Evolutionary conservation across 1,140 invertebrate species (phyloP), one percentile per base, ranked within the genome.

Genomic region (Ceratosolen solmsi): DNA sequence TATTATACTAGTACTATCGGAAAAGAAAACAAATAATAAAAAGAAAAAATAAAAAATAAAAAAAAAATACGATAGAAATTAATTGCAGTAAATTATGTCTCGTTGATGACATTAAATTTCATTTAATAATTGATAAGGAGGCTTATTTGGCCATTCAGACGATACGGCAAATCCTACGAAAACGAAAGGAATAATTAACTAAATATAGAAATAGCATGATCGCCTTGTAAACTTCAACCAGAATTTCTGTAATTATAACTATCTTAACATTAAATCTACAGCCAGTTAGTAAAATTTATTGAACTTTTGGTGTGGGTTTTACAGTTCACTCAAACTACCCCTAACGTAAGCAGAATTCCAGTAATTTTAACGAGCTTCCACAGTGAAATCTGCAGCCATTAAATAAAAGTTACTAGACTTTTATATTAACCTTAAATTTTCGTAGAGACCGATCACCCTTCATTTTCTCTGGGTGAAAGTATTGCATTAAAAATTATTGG

Each of bases 181-280:
- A 58, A 49, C 22, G 4, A 58, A 36, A n/a, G 1, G 27, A 56
- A 36, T n/a, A 58, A 76, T 41, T 30, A 76, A 63, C 22, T 15
- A 20, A 76, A 60, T 76, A 60, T 41, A 76, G 0, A 30, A 20
- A 20, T 15, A 36, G 54, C 33, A 63, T 15, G 11, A 36, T 56
- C 51, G 51, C 5, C n/a, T 30, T 74, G 54, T 74, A 58, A 58
- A 74, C 30, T n/a, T 74, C 7, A 74, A 33, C 17, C 33, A 38
- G 49, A 49, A 33, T 80, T 58, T 30, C 49, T 30, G 56, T 36
- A 74, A 80, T 65, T 74, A 63, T 15, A 74, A 80, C 56, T 65
- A 80, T 80, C 68, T 65, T 38, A 58, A 60, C 79, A 65, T 60
- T 65, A 65, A 80, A 80, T 74, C 41, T 74, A 73, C 20, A 70